Evolutionary conservation across 2,113 vertebrate genomes (phyloP).

Genomic region (Vicugna pacos): DNA sequence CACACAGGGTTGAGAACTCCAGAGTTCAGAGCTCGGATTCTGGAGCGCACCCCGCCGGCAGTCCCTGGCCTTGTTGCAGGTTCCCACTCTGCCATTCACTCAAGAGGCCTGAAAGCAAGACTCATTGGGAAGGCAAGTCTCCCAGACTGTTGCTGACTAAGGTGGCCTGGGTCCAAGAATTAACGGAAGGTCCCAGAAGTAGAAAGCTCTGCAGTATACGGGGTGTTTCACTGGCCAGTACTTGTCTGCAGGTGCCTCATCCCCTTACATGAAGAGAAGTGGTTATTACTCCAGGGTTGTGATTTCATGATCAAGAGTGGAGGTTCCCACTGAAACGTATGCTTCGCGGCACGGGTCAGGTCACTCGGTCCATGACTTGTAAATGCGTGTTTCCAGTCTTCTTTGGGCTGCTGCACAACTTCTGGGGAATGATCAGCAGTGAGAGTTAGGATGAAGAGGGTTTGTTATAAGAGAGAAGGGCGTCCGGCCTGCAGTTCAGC

Average conservation of each 20-base stretch:
- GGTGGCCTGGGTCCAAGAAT: conserved; percentile 1
- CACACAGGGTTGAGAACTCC: background rate
- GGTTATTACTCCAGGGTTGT: background rate
- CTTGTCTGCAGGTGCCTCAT: background rate
- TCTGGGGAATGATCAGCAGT: background rate
- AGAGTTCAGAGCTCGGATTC: background rate
- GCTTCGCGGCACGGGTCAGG: background rate
- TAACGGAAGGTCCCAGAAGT: conserved; percentile 35
- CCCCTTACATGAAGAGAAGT: background rate
- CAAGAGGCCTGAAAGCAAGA: background rate
- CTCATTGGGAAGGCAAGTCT: background rate
- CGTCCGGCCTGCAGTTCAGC: background rate
- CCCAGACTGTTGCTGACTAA: background rate
- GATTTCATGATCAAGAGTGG: background rate
- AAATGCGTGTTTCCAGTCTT: background rate
- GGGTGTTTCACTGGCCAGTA: conserved; percentile 7
- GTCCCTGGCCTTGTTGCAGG: too few species aligned
- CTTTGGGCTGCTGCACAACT: background rate
- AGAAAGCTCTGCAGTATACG: background rate
- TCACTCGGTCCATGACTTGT: background rate
- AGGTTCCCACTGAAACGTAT: background rate
- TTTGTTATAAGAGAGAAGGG: background rate
- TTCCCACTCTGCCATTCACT: background rate
- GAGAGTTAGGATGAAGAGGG: background rate
- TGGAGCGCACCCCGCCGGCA: background rate